These are phyloP conservation scores for Eidolon helvum DNA, from an alignment of 2,113 vertebrate genomes.

Conservation along the genomic window DNA sequence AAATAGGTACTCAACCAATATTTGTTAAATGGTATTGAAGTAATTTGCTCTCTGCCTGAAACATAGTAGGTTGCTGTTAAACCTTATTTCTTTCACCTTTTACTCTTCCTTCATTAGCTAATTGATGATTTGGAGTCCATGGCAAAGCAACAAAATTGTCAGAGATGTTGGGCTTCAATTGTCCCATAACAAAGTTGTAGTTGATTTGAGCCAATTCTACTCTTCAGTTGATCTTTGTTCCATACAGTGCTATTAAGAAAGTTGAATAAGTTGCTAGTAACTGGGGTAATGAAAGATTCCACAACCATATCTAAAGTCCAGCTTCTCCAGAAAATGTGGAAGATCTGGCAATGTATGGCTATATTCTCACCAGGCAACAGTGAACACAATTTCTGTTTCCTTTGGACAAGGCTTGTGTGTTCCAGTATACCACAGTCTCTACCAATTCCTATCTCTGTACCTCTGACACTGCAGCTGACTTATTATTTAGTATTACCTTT, in stretches of 20 bases:
- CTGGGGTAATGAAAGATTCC: neutral
- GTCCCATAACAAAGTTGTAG: neutral
- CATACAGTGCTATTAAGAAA: neutral
- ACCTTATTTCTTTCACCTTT: neutral
- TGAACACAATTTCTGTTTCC: neutral
- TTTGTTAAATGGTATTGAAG: neutral
- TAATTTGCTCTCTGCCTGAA: neutral
- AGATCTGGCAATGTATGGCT: neutral
- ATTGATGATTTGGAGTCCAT: neutral
- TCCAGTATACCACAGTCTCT: neutral
- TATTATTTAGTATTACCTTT: neutral
- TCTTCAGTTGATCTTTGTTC: neutral
- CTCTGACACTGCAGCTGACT: neutral
- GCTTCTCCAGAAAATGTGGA: neutral
- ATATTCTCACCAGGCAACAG: neutral
- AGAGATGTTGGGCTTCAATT: neutral
- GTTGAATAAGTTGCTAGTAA: neutral
- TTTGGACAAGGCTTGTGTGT: neutral
- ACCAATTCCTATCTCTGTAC: accelerated
- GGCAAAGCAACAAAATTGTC: neutral
- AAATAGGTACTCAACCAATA: neutral
- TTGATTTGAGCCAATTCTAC: neutral
- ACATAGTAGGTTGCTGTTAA: neutral
- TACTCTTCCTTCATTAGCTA: neutral
- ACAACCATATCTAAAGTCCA: neutral